phyloP scores from a whole-genome alignment of 2,113 vertebrate genomes.

The Oryzias curvinotus region DNA sequence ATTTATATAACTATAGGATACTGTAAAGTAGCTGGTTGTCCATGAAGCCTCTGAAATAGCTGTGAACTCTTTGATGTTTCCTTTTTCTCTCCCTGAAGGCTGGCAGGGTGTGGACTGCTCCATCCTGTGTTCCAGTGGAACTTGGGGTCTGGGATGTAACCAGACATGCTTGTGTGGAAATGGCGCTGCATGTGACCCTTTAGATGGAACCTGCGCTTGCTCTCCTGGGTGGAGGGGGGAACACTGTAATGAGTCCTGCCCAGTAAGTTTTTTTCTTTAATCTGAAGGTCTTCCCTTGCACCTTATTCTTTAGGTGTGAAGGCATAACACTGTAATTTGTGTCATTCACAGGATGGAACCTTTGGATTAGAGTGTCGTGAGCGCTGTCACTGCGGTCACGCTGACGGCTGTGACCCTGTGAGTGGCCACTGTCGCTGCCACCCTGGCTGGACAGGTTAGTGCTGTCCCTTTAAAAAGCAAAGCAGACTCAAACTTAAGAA shows the following conservation, averaged over 20 bases:
- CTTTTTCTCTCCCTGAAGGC: conserved; percentile 69
- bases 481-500: background rate
- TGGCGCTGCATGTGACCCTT: conserved; percentile 86
- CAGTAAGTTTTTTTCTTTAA: conserved; percentile 81
- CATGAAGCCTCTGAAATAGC: background rate
- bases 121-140: conserved; percentile 88
- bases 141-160: conserved; percentile 92
- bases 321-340: background rate
- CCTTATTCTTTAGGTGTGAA: conserved; percentile 2
- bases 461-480: background rate
- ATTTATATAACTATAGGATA: no score
- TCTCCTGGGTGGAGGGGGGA: conserved; percentile 89
- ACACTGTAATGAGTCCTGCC: conserved; percentile 86
- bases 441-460: conserved; percentile 94
- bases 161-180: conserved; percentile 87
- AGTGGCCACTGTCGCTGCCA: conserved; percentile 93
- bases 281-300: background rate
- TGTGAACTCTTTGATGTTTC: background rate
- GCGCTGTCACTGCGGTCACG: conserved; percentile 91
- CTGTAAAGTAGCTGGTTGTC: background rate
- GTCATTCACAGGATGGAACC: conserved; percentile 84
- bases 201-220: conserved; percentile 88
- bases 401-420: conserved; percentile 88
- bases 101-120: conserved; percentile 95
- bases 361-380: conserved; percentile 91